Base-by-base conservation (phyloP, 2,888 invertebrate species). In the Unio pictorum region DNA sequence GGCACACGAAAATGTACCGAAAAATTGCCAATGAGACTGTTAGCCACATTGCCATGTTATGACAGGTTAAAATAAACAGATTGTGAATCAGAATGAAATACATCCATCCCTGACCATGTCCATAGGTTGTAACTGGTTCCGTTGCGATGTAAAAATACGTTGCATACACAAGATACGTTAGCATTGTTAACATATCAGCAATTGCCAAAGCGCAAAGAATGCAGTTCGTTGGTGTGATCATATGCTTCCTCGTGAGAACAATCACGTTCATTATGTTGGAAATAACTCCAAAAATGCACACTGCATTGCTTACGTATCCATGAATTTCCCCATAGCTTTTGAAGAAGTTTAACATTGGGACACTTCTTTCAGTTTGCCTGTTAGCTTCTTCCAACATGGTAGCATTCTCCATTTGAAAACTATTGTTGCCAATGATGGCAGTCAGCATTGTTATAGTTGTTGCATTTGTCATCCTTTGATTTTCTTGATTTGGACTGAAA, bases 211-310 rank as follows among this genome's bases (percentile, higher is more conserved):
- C 91, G 0, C 96, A 96, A 64, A 98, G 93, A 72, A 98, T 96
- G 70, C 95, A 94, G 91, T 98, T 98, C 61, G 97, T 97, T 2
- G 97, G 94, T 72, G 95, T 95, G 45, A 90, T 86, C 96, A 98
- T 97, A 90, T 96, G 96, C 45, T 94, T 93, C n/a, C 96, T 93
- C 7, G 89, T 89, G 15, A 97, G 95, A 69, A 98, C 92, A 17
- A 98, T 96, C 75, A 98, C 95, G 91, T 97, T 98, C 83, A 97
- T 92, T 34, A 95, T 93, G 90, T 98, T 98, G 69, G 96, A 95
- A 61, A 96, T 93, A 61, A 96, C 95, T 67, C 98, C 98, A 87
- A 97, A 94, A 67, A 96, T 92, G 90, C 98, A 98, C 77, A 98
- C 96, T 64, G 95, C 91, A 63, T 97, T 91, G 74, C 95, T 95